phyloP scores from a whole-genome alignment of 2,113 vertebrate genomes.

The Miniopterus natalensis region DNA sequence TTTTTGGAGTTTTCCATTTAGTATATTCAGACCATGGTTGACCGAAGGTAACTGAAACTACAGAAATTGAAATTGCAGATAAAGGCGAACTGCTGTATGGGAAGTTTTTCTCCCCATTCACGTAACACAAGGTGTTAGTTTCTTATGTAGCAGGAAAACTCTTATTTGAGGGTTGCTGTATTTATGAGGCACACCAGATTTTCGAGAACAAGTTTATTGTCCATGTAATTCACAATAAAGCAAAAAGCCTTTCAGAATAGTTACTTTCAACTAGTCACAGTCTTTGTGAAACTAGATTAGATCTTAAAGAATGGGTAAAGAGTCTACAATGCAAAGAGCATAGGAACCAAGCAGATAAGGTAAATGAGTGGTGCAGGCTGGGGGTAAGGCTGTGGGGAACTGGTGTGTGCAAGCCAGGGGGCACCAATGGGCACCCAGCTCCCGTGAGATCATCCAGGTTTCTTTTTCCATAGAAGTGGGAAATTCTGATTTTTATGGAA shows the following conservation, averaged over 20 bases:
- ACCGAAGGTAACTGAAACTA: background rate
- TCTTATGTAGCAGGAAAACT: background rate
- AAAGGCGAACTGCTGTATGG: background rate
- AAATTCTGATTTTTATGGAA: conserved; percentile 20
- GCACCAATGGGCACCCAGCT: background rate
- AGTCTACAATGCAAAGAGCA: background rate
- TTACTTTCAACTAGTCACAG: background rate
- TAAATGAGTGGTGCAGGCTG: background rate
- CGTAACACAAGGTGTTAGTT: background rate
- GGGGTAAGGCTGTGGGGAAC: background rate
- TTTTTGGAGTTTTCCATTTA: background rate
- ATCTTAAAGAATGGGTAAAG: background rate
- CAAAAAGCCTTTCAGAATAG: background rate
- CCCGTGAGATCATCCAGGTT: background rate
- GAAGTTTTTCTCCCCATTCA: background rate
- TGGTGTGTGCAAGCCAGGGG: background rate
- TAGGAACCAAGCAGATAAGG: background rate
- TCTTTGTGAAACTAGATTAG: background rate
- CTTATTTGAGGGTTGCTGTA: background rate
- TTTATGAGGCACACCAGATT: background rate
- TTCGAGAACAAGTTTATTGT: background rate
- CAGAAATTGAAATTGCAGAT: background rate
- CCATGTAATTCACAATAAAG: background rate
- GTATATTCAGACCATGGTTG: background rate
- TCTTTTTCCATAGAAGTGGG: background rate